Base-by-base conservation (phyloP, 2,113 vertebrate genomes). In the Otocyon megalotis region DNA sequence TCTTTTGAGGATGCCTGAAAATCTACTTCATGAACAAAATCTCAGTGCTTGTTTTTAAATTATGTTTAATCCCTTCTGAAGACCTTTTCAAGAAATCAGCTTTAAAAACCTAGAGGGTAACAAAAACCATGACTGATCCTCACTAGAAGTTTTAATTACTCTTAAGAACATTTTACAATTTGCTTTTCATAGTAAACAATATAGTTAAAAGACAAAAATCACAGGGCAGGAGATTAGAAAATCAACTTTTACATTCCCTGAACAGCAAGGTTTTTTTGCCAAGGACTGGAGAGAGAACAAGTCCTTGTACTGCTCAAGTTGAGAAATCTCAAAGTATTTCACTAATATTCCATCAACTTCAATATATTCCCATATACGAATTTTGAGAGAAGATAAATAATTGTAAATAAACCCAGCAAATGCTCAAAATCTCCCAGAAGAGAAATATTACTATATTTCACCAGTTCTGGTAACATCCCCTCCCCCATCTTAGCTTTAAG, bases 131-230 rank as follows among this genome's bases (percentile, higher is more conserved):
- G 32, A 79, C 10, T 65, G 43, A 79, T 54, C 50, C 1, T 37
- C 50, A 84, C 54, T 69, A 83, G 37, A 90, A 90, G 88, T 93
- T 97, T 50, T 85, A 74, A 92, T 63, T 67, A 89, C 60, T 50
- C 48, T 89, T 16, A 90, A 96, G 74, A 93, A 92, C 24, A 58
- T 22, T 88, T 65, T 56, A 72, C 1, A 48, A n/a, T 53, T 67
- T 88, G 95, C 69, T 88, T 71, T 82, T 48, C 35, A 35, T 5
- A 88, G 30, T 3, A 37, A 77, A 87, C 3, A 26, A 43, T 4
- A 60, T 5, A 37, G 20, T 85, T 50, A 92, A 92, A 74, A 79
- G 62, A 79, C 32, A 93, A 96, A 96, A 88, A 76, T 81, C 43
- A 81, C 5, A 90, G 32, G 15, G 93, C 28, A 60, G 32, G 74